Base-by-base conservation (phyloP, 2,888 invertebrate genomes). In the Acrocyrtus sp. region DNA sequence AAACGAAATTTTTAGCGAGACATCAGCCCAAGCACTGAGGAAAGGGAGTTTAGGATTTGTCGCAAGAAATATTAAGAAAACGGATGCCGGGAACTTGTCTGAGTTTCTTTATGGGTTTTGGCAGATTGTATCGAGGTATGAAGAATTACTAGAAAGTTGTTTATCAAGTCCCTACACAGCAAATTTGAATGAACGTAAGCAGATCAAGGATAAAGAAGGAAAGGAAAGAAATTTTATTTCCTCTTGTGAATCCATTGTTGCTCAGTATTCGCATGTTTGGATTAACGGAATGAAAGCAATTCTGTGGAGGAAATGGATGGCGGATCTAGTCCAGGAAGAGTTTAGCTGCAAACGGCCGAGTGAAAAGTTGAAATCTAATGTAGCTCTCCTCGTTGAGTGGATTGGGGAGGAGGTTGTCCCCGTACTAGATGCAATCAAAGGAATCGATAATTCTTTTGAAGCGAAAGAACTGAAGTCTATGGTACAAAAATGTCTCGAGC, bases 311-410 rank as follows among this genome's bases (percentile, higher is more conserved):
- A 67, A 74, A 54, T 69, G 77, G 58, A 62, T 81, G 15, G 43
- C 41, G 24, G 62, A 72, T 41, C 34, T 81, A 15, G 34, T 56
- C 21, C 48, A 61, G 41, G 58, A 53, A 47, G 67, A 65, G 45
- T 74, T 76, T 60, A 57, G 63, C 27, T 50, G 57, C 0, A 75
- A 75, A 51, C 66, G 66, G 17, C 72, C 72, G 1, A 76, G 69
- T 70, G 81, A 81, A 72, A 75, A 72, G 63, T 43, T 80, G 21
- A 72, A 78, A 63, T 73, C 79, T n/a, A 75, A 78, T 47, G 65
- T 79, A 10, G 70, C 68, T 3, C 56, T 81, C 10, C 41, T 79
- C 12, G 66, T 81, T 27, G 73, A 76, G 27, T 80, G 79, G 77
- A 73, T 79, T n/a, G 70, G 67, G 26, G 78, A 78, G 67, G 50